Base-by-base conservation (phyloP, 2,888 invertebrate species). In the Tridacna crocea region DNA sequence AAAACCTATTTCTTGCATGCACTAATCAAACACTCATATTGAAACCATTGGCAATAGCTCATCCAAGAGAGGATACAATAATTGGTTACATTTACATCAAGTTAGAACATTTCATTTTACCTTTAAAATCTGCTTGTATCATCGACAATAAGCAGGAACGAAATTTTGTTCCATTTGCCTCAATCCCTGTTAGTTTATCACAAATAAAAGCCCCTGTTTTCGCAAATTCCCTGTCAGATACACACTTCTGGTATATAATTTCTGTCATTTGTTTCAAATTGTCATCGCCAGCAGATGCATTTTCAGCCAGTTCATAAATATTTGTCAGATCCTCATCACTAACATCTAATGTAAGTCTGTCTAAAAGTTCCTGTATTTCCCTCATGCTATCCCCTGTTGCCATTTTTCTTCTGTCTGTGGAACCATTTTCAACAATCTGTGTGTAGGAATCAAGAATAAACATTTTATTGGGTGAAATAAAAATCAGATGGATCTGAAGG, bases 71-170 rank as follows among this genome's bases (percentile, higher is more conserved):
- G 36, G 36, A 36, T 8, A 4, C 36, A 36, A 8, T 36, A 36
- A 4, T 36, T 36, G 36, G 36, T 36, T 4, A 36, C 36, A 8
- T 36, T 36, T 36, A 36, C 3, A 36, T 4, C 36, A 4, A 4
- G 36, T 4, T 8, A 36, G 36, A 36, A 36, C 8, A 36, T 4
- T 36, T 36, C 36, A 36, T 36, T 15, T 80, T 87, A 92, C 92
- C 89, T 89, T 90, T 91, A 83, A 90, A 92, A 85, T 92, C 92
- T n/a, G 77, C 79, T 61, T 92, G 92, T 24, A 92, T 85, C 13
- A 91, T 75, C n/a, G 86, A 79, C 26, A 92, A 79, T 19, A 92
- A 70, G 74, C 86, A 82, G 26, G 88, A 89, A 61, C 92, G 87
- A 76, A 91, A 92, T 72, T 90, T 90, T 17, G 87, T 82, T 27